Evolutionary conservation across 1,140 invertebrate genomes (phyloP), one percentile per base, ranked within the genome.

Genomic region (Patella vulgata): DNA sequence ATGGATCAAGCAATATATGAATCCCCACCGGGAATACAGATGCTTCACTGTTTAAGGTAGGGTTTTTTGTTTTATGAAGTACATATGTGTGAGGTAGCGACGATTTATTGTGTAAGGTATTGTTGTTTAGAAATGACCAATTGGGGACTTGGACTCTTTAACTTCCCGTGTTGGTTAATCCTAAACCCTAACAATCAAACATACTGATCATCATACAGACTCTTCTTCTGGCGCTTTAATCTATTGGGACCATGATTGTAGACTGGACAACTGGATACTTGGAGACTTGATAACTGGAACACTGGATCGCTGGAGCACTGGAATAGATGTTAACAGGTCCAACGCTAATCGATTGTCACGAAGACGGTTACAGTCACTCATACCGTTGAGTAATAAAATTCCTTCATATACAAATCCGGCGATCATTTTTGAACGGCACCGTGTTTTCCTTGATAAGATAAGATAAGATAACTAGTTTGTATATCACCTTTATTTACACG

Each of bases 1-100:
- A 78, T 73, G 62, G 75, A 78, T 40, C 59, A 76, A 12, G 52
- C 63, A 14, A 73, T 75, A 58, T 78, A 78, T 58, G 75, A 78
- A 61, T 68, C 72, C 5, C 59, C 72, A 14, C 75, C 75, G 12
- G 75, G 75, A 3, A 14, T 78, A 3, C 75, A 78, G 62, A 61
- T 75, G 31, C 65, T 78, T 14, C 74, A 77, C 51, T 77, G 75
- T 27, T 33, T 77, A 19, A 74, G 55, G 73, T 70, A 56, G 9
- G 50, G 46, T 5, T 9, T 39, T 11, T 17, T 19, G 11, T 9
- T 44, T 14, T 17, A 25, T 30, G 14, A 36, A 12, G 47, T 27
- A 46, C 23, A 1, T 27, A 58, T 33, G n/a, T 31, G 31, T 28
- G 17, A 23, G 19, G 23, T n/a, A 6, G n/a, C 42, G 28, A 25